These are phyloP conservation scores for Eupithecia dodoneata DNA, from an alignment of 2,888 invertebrate genomes.

Conservation along the genomic window DNA sequence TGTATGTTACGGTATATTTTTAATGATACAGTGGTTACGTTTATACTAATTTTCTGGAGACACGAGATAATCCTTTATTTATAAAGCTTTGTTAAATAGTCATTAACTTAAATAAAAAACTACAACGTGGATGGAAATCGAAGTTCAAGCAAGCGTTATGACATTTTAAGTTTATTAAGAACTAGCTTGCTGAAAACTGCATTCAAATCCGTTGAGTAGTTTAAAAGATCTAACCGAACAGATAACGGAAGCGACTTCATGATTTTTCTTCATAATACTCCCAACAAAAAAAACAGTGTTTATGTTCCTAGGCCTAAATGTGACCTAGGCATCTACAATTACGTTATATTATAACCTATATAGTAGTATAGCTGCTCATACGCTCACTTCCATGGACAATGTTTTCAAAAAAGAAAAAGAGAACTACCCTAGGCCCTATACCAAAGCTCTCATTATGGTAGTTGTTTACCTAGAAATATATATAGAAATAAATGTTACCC, in stretches of 20 bases:
- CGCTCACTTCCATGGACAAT: background rate
- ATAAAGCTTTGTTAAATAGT: background rate
- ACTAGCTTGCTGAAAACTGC: no score
- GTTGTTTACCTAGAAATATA: no score
- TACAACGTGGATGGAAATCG: no score
- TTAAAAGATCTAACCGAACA: no score
- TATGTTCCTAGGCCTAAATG: background rate
- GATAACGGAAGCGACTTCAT: no score
- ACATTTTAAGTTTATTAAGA: background rate
- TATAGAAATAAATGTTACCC: no score
- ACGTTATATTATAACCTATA: background rate
- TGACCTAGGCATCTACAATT: background rate
- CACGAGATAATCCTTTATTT: conserved; percentile 17
- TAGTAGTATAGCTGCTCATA: background rate
- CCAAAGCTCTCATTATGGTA: background rate
- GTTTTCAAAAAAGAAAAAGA: background rate
- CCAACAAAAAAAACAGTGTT: no score
- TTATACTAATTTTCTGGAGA: background rate
- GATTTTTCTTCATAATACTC: no score
- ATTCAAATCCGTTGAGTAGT: no score
- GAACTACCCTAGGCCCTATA: background rate
- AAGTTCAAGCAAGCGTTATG: background rate
- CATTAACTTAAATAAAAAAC: no score
- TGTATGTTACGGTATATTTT: conserved; percentile 56
- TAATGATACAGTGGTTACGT: conserved; percentile 31